Evolutionary conservation across 30 jellyfish, hydroid and myxozoan genomes (phyloP).

Genomic region (Hydra vulgaris): DNA sequence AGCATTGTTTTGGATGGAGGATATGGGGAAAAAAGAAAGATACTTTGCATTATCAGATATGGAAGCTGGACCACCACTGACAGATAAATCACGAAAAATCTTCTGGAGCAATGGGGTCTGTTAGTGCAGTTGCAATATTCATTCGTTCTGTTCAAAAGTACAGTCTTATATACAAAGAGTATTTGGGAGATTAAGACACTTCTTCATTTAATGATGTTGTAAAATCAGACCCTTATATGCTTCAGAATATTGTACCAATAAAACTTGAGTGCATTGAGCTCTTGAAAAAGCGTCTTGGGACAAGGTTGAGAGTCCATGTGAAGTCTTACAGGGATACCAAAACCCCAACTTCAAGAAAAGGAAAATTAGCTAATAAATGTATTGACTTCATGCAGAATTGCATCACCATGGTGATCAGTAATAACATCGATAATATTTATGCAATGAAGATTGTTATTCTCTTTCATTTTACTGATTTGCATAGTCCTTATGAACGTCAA

Average conservation of each 20-base stretch:
- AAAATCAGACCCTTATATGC: not conserved
- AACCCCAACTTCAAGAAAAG: not conserved
- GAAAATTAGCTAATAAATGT: not conserved
- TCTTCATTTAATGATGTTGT: constrained; percentile 6
- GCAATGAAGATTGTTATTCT: not conserved
- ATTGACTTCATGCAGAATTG: constrained; percentile 14
- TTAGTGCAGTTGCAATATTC: not conserved
- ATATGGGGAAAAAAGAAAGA: not conserved
- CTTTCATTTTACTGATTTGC: constrained; percentile 8
- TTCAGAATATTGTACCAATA: not conserved
- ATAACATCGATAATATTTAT: not conserved
- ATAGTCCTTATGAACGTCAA: constrained; percentile 6
- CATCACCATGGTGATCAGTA: not conserved
- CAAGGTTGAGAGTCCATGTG: not conserved
- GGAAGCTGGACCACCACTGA: constrained; percentile 7
- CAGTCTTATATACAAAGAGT: not conserved
- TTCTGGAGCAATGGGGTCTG: constrained; percentile 7
- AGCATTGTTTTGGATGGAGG: not conserved
- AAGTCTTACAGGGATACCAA: not conserved
- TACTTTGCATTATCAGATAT: not conserved
- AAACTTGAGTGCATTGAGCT: not conserved
- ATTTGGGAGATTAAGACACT: not conserved
- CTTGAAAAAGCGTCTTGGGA: not conserved
- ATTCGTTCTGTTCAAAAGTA: not conserved
- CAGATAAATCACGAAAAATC: not conserved